A percentile compares a stretch with the other conserved stretches of the same genome.
phyloP scores from a whole-genome alignment of 2,888 invertebrate genomes.

The Rhodophaea formosa region DNA sequence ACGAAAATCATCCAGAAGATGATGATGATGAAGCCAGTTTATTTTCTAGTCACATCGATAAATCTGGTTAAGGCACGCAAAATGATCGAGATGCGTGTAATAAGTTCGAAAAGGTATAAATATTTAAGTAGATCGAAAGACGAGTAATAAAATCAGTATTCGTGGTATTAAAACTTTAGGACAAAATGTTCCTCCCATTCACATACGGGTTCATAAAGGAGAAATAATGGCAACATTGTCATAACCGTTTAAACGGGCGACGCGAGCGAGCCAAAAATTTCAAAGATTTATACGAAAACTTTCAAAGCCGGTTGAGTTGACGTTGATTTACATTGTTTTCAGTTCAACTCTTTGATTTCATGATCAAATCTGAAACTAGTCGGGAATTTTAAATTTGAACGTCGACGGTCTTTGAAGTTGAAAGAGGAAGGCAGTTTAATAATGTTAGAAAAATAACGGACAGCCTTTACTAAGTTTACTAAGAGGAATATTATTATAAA shows the following conservation, averaged over 20 bases:
- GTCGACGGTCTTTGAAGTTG: neutral
- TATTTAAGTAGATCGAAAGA: too few species aligned
- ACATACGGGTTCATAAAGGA: constrained; percentile 9
- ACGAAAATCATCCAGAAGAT: too few species aligned
- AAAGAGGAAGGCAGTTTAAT: neutral
- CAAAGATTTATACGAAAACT: constrained; percentile 39
- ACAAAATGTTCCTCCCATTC: neutral
- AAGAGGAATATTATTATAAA: too few species aligned
- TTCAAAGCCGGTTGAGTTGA: constrained; percentile 31
- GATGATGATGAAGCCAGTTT: too few species aligned
- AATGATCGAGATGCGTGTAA: too few species aligned
- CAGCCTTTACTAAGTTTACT: too few species aligned
- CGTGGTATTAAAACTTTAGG: too few species aligned
- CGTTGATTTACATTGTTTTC: constrained; percentile 47
- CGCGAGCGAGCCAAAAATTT: constrained; percentile 35
- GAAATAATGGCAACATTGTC: constrained; percentile 5
- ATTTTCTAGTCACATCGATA: too few species aligned
- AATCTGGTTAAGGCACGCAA: too few species aligned
- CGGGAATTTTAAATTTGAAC: constrained; percentile 3
- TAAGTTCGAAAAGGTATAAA: too few species aligned
- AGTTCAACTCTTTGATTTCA: constrained; percentile 30
- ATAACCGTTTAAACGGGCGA: constrained; percentile 13
- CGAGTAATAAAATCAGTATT: too few species aligned
- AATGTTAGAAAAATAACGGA: too few species aligned
- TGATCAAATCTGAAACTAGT: constrained; percentile 31